Conservation (phyloP, 2,113 vertebrate genomes). For the Menura novaehollandiae region DNA sequence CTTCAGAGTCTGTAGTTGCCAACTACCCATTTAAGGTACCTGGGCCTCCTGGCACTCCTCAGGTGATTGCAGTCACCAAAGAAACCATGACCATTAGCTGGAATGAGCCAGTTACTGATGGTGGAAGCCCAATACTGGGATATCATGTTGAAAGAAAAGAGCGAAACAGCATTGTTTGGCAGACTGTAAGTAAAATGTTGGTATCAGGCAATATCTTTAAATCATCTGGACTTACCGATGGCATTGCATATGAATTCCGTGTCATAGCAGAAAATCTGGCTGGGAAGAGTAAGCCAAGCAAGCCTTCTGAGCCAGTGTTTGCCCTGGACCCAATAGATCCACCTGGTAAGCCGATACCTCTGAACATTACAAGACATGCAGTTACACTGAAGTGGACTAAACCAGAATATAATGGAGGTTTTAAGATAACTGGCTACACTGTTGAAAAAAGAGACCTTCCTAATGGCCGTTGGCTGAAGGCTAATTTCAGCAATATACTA, state of each 20-base stretch:
- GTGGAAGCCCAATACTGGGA: constrained; percentile 93
- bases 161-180: constrained; percentile 91
- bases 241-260: constrained; percentile 95
- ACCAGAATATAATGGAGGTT: constrained; percentile 96
- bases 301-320: constrained; percentile 88
- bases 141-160: constrained; percentile 98
- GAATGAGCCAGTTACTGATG: constrained; percentile 94
- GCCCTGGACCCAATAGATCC: constrained; percentile 95
- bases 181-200: constrained; percentile 86
- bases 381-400: constrained; percentile 94
- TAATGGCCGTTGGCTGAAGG: constrained; percentile 91
- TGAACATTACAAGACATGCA: constrained; percentile 88
- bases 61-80: constrained; percentile 88
- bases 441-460: constrained; percentile 96
- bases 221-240: constrained; percentile 88
- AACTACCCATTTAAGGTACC: constrained; percentile 93
- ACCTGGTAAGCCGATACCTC: constrained; percentile 88
- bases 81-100: constrained; percentile 94
- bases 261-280: constrained; percentile 95
- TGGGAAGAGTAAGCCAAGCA: constrained; percentile 95
- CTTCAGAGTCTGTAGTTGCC: constrained; percentile 86
- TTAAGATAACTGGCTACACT: constrained; percentile 95
- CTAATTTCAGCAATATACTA: constrained; percentile 96
- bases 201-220: constrained; percentile 93
- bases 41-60: constrained; percentile 94